Percentiles rank a stretch among this genome's conserved stretches.
phyloP scores from a whole-genome alignment of 2,888 invertebrate genomes.

The Oscheius myriophilus region DNA sequence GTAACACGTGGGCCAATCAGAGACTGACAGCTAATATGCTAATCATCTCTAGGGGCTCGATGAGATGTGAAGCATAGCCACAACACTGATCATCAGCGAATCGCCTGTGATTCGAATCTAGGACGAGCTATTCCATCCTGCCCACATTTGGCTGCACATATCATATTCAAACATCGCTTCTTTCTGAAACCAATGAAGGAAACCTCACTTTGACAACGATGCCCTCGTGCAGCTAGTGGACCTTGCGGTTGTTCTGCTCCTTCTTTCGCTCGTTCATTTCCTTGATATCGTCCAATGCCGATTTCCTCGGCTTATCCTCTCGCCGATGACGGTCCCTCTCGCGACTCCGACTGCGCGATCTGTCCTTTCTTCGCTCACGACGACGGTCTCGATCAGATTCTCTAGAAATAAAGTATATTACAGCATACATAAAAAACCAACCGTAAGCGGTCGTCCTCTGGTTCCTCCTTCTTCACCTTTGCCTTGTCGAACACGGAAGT shows the following conservation, averaged over 20 bases:
- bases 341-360: slow-evolving; percentile 17
- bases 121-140: too few species aligned
- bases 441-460: slow-evolving; percentile 19
- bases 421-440: not conserved
- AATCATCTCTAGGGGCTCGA: too few species aligned
- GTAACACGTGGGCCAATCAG: too few species aligned
- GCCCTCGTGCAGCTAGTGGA: slow-evolving; percentile 84
- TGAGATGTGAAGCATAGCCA: too few species aligned
- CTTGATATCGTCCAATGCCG: slow-evolving; percentile 84
- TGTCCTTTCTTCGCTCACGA: not conserved
- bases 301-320: slow-evolving; percentile 64
- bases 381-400: slow-evolving; percentile 6
- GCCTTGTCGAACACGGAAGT: slow-evolving; percentile 43
- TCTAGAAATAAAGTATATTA: not conserved
- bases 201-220: slow-evolving; percentile 64
- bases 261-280: slow-evolving; percentile 80
- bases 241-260: slow-evolving; percentile 79
- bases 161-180: too few species aligned
- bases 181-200: too few species aligned
- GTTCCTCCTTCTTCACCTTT: slow-evolving; percentile 49
- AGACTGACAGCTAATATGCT: too few species aligned
- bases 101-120: too few species aligned
- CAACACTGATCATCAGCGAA: too few species aligned
- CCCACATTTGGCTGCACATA: too few species aligned
- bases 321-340: slow-evolving; percentile 11